Evolutionary conservation across 2,797 vertebrate species (phyloP), one percentile per base, ranked within the genome.

Genomic region (Halcyon smyrnensis): DNA sequence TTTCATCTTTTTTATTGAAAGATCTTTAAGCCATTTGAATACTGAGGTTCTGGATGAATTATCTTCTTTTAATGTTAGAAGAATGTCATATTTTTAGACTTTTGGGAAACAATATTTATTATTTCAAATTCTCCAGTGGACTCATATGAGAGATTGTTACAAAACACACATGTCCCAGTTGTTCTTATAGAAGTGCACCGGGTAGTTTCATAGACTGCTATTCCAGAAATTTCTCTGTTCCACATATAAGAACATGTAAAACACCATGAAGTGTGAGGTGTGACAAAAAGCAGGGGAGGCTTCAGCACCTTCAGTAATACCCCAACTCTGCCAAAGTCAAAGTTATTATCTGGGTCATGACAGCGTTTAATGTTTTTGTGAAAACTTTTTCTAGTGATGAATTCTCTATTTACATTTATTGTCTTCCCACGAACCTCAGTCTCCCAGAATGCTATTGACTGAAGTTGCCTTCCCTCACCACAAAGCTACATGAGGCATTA

Each of bases 11-110:
- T 54, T 19, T 59, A 80, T 27, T 93, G 79, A 83, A 80, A 63
- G 64, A 60, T 85, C 36, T 87, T 60, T 87, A 65, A 84, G 68
- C 46, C 36, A 70, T 89, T 84, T 89, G 82, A 85, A 80, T 91
- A 45, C 48, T 89, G 87, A 87, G 84, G 73, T 11, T 39, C 89
- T 87, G 75, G 64, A 74, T 89, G 19, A 77, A 83, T 89, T 85
- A 36, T 67, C 63, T 41, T 60, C 36, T 91, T 91, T 67, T 85
- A 89, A 89, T 85, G 45, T 68, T 84, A 87, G 82, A 92, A 89
- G 91, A 89, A 83, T 92, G 84, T 87, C 95, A 32, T 85, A 85
- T 91, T 95, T 93, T 96, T 96, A 81, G 54, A 83, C 73, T 88
- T 86, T 75, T 0, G 1, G 64, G 90, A 95, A 91, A 84, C 91